Evolutionary conservation across 2,113 vertebrate species (phyloP), one percentile per base, ranked within the genome.

Genomic region (Oxygymnocypris stewartii): DNA sequence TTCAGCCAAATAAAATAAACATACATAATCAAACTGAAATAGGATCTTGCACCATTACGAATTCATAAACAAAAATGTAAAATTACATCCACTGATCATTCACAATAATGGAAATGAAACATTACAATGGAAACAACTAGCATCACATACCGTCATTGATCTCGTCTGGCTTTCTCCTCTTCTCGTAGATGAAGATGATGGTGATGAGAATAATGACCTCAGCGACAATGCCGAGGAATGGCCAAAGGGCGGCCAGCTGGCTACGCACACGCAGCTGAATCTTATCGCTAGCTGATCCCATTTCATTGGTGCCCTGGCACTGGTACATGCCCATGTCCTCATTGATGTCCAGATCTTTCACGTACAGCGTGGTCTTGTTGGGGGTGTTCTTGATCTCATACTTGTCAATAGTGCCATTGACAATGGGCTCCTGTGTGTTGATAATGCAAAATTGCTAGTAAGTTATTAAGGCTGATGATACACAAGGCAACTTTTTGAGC

Each of bases 131-230:
- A 69, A 8, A 28, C 9, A 11, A 40, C 6, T 1, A 2, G 0
- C 2, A 20, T 6, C 1, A 88, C 96, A 89, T 96, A 99, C 98
- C 98, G 0, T 99, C 98, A 0, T 85, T 94, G 85, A 96, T 71
- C 54, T 99, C 97, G 44, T 99, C 97, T 0, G 97, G 96, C 97
- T 97, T 99, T 96, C 97, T 97, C 90, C 96, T 96, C 94, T 98
- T 99, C 93, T 99, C 98, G 0, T 98, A 99, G 93, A 99, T 97
- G 91, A 99, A 98, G 94, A 99, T 99, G 90, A 99, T 94, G 8
- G 96, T 96, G 91, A 99, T 95, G 0, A 99, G 95, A 44, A 99
- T 93, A 0, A 99, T 96, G 84, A 99, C 98, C 88, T 99, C 98
- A 0, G 96, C 97, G 89, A 99, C 97, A 0, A 99, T 99, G 44